A percentile compares a stretch with the other conserved stretches of the same genome.
phyloP scores from a whole-genome alignment of 2,113 vertebrate genomes.

The Callorhinus ursinus region DNA sequence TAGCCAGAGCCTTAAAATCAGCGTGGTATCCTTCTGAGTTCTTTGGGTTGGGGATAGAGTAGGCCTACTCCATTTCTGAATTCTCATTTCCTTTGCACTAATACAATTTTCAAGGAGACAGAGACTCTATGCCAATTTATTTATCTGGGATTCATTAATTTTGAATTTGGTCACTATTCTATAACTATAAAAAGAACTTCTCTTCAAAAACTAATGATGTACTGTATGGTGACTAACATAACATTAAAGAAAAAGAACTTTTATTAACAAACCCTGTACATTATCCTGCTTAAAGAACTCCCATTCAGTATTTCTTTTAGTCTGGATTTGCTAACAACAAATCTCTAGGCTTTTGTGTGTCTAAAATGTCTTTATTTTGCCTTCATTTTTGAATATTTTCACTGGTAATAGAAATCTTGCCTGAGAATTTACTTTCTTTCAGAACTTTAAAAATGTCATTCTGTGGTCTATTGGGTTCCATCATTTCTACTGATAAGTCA shows the following conservation, averaged over 20 bases:
- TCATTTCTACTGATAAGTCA: slow-evolving; percentile 43
- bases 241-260: neutral
- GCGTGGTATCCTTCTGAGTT: neutral
- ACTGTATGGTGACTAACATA: too few species aligned
- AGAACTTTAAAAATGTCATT: slow-evolving; percentile 25
- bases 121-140: neutral
- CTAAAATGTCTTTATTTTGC: slow-evolving; percentile 6
- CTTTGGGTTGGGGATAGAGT: neutral
- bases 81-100: slow-evolving; percentile 6
- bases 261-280: neutral
- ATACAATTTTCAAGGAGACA: neutral
- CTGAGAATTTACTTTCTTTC: slow-evolving; percentile 28
- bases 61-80: neutral
- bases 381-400: neutral
- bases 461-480: neutral
- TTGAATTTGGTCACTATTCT: neutral
- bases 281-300: neutral
- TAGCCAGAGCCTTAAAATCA: neutral
- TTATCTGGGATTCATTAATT: neutral
- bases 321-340: neutral
- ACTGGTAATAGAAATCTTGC: slow-evolving; percentile 14
- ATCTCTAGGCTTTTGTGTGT: neutral
- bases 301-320: neutral
- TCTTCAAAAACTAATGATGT: too few species aligned
- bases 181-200: neutral